These are phyloP conservation scores for Riparia riparia DNA, from an alignment of 2,113 vertebrate species.

Conservation along the genomic window DNA sequence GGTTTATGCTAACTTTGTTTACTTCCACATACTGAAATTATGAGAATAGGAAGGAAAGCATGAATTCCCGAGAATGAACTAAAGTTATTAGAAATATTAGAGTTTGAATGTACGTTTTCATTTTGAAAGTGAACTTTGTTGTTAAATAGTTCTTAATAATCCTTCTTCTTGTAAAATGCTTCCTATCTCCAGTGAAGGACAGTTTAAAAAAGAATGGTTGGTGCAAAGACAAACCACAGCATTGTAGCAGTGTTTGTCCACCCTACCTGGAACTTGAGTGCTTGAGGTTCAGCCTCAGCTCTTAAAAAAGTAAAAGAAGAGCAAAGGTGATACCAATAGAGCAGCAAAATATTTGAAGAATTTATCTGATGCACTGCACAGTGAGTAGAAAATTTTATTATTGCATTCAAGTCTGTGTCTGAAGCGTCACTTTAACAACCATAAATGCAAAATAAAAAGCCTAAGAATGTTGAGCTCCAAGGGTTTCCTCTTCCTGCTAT, in stretches of 20 bases:
- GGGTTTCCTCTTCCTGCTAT: background rate
- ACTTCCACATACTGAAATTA: background rate
- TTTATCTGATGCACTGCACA: background rate
- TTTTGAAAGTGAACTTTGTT: background rate
- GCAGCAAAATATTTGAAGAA: background rate
- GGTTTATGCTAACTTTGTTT: background rate
- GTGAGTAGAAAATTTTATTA: background rate
- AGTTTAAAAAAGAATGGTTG: background rate
- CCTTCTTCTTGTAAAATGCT: background rate
- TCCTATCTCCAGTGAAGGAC: background rate
- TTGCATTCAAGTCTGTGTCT: background rate
- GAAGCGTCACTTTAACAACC: background rate
- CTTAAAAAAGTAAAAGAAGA: background rate
- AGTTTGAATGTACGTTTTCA: rapidly evolving
- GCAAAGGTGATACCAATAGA: background rate
- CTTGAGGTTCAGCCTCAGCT: background rate
- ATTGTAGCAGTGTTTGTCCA: background rate
- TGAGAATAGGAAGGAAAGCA: background rate
- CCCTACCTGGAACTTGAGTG: background rate
- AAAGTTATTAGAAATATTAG: background rate
- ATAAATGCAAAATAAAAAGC: background rate
- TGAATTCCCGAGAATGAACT: background rate
- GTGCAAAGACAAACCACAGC: background rate
- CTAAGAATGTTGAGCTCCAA: background rate
- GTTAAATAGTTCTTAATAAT: background rate